These are phyloP conservation scores for Emys orbicularis DNA, from an alignment of 2,797 vertebrate genomes.

Conservation along the genomic window DNA sequence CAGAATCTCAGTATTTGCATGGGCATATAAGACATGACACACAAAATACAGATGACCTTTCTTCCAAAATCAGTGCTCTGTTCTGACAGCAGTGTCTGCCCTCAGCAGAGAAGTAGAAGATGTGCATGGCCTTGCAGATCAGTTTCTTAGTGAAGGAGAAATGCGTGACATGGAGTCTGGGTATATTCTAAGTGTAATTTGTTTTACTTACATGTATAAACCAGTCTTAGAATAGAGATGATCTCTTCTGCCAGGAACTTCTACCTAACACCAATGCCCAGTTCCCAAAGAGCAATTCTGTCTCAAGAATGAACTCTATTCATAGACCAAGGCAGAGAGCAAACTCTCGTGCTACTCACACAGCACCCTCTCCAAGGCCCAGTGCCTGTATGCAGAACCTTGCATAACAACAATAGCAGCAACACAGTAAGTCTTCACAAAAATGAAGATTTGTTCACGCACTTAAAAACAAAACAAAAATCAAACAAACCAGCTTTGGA, in stretches of 20 bases:
- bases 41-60: rapidly evolving
- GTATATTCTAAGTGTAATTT: not conserved
- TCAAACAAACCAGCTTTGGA: not conserved
- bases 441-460: not conserved
- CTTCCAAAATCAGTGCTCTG: not conserved
- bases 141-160: not conserved
- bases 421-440: not conserved
- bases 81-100: not conserved
- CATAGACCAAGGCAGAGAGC: not conserved
- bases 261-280: not conserved
- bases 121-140: not conserved
- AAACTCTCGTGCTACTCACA: not conserved
- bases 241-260: not conserved
- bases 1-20: rapidly evolving
- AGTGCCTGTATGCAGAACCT: not conserved
- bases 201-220: rapidly evolving
- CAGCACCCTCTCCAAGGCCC: not conserved
- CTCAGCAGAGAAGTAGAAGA: not conserved
- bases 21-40: rapidly evolving
- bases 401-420: not conserved
- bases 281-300: not conserved
- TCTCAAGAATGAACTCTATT: not conserved
- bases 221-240: not conserved
- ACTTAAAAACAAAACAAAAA: not conserved
- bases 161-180: not conserved